Evolutionary conservation across 2,797 vertebrate genomes (phyloP), one percentile per base, ranked within the genome.

Genomic region (Xiphorhynchus erythropygius): DNA sequence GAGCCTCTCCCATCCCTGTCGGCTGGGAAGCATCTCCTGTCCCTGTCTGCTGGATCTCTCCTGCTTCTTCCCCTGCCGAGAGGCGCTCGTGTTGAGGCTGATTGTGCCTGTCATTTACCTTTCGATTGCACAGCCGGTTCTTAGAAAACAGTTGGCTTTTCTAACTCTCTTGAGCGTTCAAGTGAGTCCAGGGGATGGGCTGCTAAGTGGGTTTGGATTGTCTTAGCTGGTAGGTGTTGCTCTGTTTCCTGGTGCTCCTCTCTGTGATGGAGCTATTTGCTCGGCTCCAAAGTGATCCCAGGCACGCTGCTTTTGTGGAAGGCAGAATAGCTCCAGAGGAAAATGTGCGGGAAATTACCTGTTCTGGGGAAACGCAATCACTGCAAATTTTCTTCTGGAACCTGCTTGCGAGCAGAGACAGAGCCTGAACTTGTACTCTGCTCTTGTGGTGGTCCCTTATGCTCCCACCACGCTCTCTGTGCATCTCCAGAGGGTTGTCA

Each of bases 71-170:
- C 2, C 69, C 30, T 28, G 49, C 19, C 2, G 4, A 30, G 44
- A 50, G 27, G 19, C 0, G 0, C 39, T 35, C 12, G 4, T 32
- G 5, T 19, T 10, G 21, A 18, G 4, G 32, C 30, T 59, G 73
- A 13, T 32, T 25, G 65, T 0, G 5, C 57, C 24, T 28, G 19
- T 28, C 25, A 3, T 4, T 82, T 17, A 14, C 2, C 5, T 59
- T 80, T 50, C 0, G 1, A 35, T 35, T n/a, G 64, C 41, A 11
- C 44, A 44, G 44, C 11, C 0, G 0, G n/a, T 84, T 84, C 83
- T 65, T 27, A 23, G 50, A 24, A 74, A 74, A 37, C 32, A 32
- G 14, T 7, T 33, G 53, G 25, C 11, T 76, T 67, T 70, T 55
- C 55, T 2, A 57, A 13, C 47, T 44, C 21, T 87, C 23, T n/a